Percentiles rank a stretch among this genome's conserved stretches.
These are phyloP conservation scores for Leiothrix lutea DNA, from an alignment of 2,113 vertebrate genomes.

Conservation along the genomic window DNA sequence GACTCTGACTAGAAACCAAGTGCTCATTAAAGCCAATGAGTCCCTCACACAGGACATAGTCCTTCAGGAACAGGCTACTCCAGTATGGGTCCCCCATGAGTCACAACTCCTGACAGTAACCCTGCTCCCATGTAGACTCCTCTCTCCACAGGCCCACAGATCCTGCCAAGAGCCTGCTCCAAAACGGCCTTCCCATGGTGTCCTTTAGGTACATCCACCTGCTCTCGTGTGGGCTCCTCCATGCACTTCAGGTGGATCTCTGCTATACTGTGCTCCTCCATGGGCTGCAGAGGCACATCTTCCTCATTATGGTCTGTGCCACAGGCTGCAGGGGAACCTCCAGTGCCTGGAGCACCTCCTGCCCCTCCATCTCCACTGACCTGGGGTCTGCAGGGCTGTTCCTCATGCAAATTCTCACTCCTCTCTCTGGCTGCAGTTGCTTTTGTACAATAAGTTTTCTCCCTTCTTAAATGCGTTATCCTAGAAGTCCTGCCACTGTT, in stretches of 20 bases:
- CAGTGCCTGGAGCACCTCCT: not conserved
- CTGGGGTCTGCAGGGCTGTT: not conserved
- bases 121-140: not conserved
- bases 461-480: not conserved
- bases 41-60: not conserved
- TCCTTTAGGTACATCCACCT: not conserved
- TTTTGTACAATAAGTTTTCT: not conserved
- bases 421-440: not conserved
- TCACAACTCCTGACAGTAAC: not conserved
- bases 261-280: not conserved
- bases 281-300: not conserved
- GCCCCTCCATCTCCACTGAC: not conserved
- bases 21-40: not conserved
- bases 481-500: not conserved
- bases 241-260: rapidly evolving
- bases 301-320: not conserved
- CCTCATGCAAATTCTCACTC: not conserved
- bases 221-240: not conserved
- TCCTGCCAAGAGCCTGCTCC: not conserved
- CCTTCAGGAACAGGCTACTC: not conserved
- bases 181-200: not conserved
- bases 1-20: not conserved
- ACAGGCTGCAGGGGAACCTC: not conserved
- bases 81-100: rapidly evolving
- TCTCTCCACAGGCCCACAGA: not conserved